Percentiles rank a stretch among this genome's conserved stretches.
Conservation (phyloP, 2,113 vertebrate species). For the Prochilodus magdalenae region DNA sequence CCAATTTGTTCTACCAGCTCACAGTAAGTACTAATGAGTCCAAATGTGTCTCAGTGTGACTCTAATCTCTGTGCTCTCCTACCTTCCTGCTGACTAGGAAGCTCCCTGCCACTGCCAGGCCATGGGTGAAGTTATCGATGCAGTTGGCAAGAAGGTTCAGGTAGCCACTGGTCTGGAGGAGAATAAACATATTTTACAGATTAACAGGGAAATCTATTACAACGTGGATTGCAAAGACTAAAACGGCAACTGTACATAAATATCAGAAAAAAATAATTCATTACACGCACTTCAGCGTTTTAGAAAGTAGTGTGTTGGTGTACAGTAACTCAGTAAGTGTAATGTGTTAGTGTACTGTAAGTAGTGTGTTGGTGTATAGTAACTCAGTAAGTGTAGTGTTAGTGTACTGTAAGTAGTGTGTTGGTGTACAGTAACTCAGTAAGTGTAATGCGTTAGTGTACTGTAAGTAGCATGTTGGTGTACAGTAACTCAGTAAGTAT, state of each 20-base stretch:
- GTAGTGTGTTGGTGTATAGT: too few species aligned
- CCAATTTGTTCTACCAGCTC: constrained; percentile 7
- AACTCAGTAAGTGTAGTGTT: too few species aligned
- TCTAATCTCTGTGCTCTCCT: constrained; percentile 59
- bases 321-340: too few species aligned
- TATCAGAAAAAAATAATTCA: too few species aligned
- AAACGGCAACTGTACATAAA: not conserved
- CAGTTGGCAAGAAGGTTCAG: constrained; percentile 97
- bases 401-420: too few species aligned
- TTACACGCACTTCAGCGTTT: too few species aligned
- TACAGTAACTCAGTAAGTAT: too few species aligned
- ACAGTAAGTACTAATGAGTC: constrained; percentile 19
- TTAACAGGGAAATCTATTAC: not conserved
- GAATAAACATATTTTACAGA: constrained; percentile 42
- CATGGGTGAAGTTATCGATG: constrained; percentile 98
- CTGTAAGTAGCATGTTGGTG: too few species aligned
- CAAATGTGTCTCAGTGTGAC: not conserved
- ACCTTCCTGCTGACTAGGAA: constrained; percentile 98
- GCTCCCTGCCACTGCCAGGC: constrained; percentile 93
- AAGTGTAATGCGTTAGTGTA: too few species aligned
- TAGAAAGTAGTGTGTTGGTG: too few species aligned
- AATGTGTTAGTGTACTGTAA: too few species aligned
- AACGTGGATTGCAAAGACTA: not conserved
- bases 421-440: too few species aligned
- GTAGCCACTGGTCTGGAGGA: constrained; percentile 90